Evolutionary conservation across 2,797 vertebrate genomes (phyloP), one percentile per base, ranked within the genome.

Genomic region (Acanthopagrus latus): DNA sequence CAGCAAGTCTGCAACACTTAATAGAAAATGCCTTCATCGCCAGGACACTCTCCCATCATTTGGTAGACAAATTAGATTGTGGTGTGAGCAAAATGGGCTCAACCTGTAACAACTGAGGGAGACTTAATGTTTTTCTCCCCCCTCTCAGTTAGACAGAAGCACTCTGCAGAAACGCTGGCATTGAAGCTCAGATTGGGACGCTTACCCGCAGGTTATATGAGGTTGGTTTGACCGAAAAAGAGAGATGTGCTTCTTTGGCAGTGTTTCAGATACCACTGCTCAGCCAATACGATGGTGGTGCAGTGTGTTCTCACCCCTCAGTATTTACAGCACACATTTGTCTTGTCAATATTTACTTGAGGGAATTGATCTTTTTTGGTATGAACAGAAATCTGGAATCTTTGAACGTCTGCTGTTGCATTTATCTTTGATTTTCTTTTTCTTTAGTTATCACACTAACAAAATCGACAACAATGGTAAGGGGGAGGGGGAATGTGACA

Each of bases 21-120:
- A 29, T 21, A 58, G 33, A 46, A 64, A 65, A 6, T 20, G 68
- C 55, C 12, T 60, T 66, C 17, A 25, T 71, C 20, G 3, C 55
- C 46, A 50, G 47, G 65, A 44, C 46, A 17, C 66, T 64, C 71
- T 69, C 4, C 38, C 59, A 6, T 13, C 17, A 74, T 92, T 83
- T 92, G 88, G 33, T 71, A 76, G 59, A 63, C 76, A 91, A 89
- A 92, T 83, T 10, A 80, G 59, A 73, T 75, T 76, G 78, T 81
- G 82, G 41, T 50, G 47, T 63, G 23, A 64, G 56, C 41, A 57
- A 50, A 23, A 65, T 46, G 62, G 55, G 54, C 25, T 67, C 27
- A 78, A 55, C 43, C 44, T 38, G 17, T 20, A 73, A 38, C n/a
- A 43, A 50, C 66, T 65, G 4, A 60, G 33, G 7, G 41, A 63